phyloP scores from a whole-genome alignment of 2,888 invertebrate species.

The Habrosyne pyritoides region DNA sequence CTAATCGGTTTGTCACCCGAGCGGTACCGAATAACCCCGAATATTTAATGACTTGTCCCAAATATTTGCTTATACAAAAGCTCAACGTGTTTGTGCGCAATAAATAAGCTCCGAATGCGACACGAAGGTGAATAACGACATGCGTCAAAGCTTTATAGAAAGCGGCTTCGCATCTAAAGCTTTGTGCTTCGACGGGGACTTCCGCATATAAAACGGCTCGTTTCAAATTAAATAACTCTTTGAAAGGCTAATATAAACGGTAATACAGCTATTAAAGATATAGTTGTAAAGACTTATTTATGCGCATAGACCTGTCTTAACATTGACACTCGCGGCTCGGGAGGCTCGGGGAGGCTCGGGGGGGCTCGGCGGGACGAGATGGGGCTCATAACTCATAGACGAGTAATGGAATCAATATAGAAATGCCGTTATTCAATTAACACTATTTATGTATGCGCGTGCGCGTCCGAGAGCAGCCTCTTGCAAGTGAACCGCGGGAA shows the following conservation, averaged over 20 bases:
- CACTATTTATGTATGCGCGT: constrained; percentile 34
- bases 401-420: constrained; percentile 1
- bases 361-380: neutral
- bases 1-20: too few species aligned
- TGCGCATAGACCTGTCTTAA: neutral
- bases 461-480: constrained; percentile 12
- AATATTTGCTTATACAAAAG: neutral
- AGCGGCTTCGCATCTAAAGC: constrained; percentile 2
- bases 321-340: neutral
- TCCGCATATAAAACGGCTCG: constrained; percentile 3
- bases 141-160: neutral
- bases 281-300: neutral
- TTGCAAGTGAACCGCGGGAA: neutral
- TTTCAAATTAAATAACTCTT: neutral
- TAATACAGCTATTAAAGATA: neutral
- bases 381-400: neutral
- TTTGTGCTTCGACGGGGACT: constrained; percentile 2
- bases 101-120: neutral
- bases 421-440: constrained; percentile 48
- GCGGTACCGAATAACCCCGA: too few species aligned
- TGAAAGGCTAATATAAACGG: neutral
- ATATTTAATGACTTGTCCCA: neutral
- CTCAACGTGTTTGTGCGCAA: neutral
- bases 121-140: neutral
- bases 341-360: neutral